Base-by-base conservation (phyloP, 2,797 vertebrate genomes). In the Pipistrellus pipistrellus region DNA sequence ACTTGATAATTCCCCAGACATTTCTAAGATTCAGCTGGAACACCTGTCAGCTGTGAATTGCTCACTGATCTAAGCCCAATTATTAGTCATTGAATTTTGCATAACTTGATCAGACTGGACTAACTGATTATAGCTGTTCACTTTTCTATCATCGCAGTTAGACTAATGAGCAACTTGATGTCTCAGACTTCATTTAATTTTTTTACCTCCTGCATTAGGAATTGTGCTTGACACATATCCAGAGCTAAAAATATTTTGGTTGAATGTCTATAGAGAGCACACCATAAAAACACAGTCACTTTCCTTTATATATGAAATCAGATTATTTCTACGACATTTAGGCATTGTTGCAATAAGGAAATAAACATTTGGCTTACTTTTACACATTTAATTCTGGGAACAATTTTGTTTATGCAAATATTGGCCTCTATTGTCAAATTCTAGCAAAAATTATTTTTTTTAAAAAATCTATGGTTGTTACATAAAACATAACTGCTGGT, bases 331-430 rank as follows among this genome's bases (percentile, higher is more conserved):
- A 71, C 53, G 20, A 64, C 48, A 15, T 91, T 71, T 78, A 44
- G 66, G 48, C 30, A 83, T 80, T 85, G 25, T 87, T 94, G 23
- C 32, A 80, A 85, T 81, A 85, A 90, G 62, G 18, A 96, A 93
- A 84, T 72, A 71, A 44, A 23, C 15, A 38, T 96, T 68, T 62
- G 69, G 51, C 93, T 94, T 96, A 62, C 51, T 82, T 94, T 95
- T 75, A 89, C 32, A 93, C 59, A 30, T 89, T 95, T 91, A 93
- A 95, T 91, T 95, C 41, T 81, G 46, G 51, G 14, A 95, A 76
- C 32, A 92, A 89, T 87, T 87, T 85, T 92, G 41, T 64, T 93
- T 51, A 32, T 80, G 59, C 76, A 93, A 95, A 95, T 95, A 93
- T 69, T 93, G 94, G 80, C 46, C 23, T 96, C 46, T 83, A 18